Base-by-base conservation (phyloP, 1,140 invertebrate species). In the Hormaphis cornu region DNA sequence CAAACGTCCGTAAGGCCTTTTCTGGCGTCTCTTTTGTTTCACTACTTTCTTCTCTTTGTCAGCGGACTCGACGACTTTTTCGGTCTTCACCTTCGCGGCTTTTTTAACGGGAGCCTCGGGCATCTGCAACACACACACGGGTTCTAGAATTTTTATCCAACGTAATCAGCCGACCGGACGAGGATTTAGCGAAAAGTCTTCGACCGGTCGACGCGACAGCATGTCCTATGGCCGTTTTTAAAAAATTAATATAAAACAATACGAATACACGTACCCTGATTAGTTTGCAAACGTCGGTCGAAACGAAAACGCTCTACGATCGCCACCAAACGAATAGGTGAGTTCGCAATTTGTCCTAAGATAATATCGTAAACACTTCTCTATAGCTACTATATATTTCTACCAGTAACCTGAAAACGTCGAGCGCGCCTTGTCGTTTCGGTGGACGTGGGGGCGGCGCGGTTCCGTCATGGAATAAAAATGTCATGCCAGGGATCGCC, bases 1-100 rank as follows among this genome's bases (percentile, higher is more conserved):
- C 18, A 98, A 82, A 75, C 94, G 84, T 66, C 89, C 89, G 75
- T 89, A 88, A 69, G 85, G 82, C 72, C 82, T 86, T 70, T 83
- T 86, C 20, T 40, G 69, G 3, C 71, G 40, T 35, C 52, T 72
- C 18, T 70, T 66, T 18, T 63, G 35, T 54, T 72, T 72, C 6
- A 66, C 46, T 58, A 83, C 76, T 48, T 80, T 77, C 72, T 79
- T 80, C 3, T n/a, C 44, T 24, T 66, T 66, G 44, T 48, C 61
- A 28, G 44, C 28, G 5, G 61, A 20, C 12, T 50, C 61, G 9
- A 48, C 42, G n/a, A 66, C 44, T 66, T 66, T 66, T 35, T 46
- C 61, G 30, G 61, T 44, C 22, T 66, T 66, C 28, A 30, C 44
- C 28, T 66, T 66, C 35, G 61, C 1, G 28, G 44, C 44, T 50